phyloP scores from a whole-genome alignment of 2,888 invertebrate genomes.

The Dioctria linearis region DNA sequence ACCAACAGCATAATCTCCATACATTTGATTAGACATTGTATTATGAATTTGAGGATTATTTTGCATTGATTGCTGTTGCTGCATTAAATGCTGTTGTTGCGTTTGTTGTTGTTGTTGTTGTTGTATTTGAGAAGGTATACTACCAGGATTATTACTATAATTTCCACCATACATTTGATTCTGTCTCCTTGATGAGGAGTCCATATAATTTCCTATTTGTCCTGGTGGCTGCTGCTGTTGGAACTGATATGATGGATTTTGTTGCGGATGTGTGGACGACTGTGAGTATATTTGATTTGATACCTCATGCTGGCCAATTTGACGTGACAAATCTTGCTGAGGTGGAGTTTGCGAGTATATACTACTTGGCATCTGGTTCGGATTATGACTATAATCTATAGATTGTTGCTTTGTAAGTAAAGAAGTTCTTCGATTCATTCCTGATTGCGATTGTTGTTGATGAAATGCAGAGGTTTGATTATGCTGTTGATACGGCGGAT shows the following conservation, averaged over 20 bases:
- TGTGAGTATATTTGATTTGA: constrained; percentile 65
- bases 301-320: constrained; percentile 66
- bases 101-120: constrained; percentile 62
- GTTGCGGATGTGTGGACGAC: constrained; percentile 64
- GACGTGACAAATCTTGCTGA: constrained; percentile 67
- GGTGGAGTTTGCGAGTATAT: constrained; percentile 69
- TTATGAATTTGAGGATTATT: constrained; percentile 55
- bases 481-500: constrained; percentile 32
- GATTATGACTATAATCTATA: constrained; percentile 67
- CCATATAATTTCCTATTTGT: constrained; percentile 54
- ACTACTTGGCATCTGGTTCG: constrained; percentile 67
- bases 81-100: constrained; percentile 62
- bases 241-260: constrained; percentile 69
- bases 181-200: constrained; percentile 54
- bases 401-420: constrained; percentile 62
- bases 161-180: constrained; percentile 60
- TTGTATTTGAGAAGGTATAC: constrained; percentile 62
- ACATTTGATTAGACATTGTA: constrained; percentile 51
- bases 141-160: constrained; percentile 30
- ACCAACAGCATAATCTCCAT: constrained; percentile 46
- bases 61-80: constrained; percentile 63
- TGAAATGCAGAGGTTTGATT: constrained; percentile 63
- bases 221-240: constrained; percentile 68
- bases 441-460: constrained; percentile 62
- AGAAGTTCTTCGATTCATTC: constrained; percentile 63